Conservation (phyloP, 1,140 invertebrate genomes). For the Heliconius eleuchia region DNA sequence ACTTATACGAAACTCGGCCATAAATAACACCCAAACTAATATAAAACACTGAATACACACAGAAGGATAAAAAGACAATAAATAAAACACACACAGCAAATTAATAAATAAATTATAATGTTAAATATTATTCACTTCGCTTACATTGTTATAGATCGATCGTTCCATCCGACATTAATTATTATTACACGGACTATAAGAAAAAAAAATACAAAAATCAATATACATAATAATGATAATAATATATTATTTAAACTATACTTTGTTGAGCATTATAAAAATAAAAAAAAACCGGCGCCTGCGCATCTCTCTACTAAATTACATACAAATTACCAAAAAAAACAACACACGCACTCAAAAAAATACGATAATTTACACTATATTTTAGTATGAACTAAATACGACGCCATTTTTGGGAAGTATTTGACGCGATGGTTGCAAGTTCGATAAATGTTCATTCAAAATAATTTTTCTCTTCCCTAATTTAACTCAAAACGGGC, state of each 20-base stretch:
- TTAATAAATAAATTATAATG: conserved; percentile 81
- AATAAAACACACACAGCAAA: conserved; percentile 62
- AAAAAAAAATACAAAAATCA: conserved; percentile 64
- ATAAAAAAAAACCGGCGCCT: conserved; percentile 52
- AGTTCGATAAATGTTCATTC: neutral
- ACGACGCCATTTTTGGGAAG: neutral
- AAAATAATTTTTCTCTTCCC: too few species aligned
- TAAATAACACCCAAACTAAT: too few species aligned
- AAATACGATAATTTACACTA: conserved; percentile 29
- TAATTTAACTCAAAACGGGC: neutral
- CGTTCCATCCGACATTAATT: conserved; percentile 64
- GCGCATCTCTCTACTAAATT: neutral
- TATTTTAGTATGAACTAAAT: neutral
- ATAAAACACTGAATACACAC: neutral
- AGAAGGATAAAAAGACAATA: neutral
- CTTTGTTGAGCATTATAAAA: conserved; percentile 78
- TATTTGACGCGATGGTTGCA: neutral
- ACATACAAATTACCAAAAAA: neutral
- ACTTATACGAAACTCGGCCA: too few species aligned
- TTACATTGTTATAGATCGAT: conserved; percentile 72
- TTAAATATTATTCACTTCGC: conserved; percentile 78
- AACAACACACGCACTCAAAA: conserved; percentile 36
- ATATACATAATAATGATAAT: conserved; percentile 61
- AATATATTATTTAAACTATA: conserved; percentile 50
- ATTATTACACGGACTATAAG: conserved; percentile 55